Conservation (phyloP, 2,113 vertebrate species). For the Archilochus colubris region DNA sequence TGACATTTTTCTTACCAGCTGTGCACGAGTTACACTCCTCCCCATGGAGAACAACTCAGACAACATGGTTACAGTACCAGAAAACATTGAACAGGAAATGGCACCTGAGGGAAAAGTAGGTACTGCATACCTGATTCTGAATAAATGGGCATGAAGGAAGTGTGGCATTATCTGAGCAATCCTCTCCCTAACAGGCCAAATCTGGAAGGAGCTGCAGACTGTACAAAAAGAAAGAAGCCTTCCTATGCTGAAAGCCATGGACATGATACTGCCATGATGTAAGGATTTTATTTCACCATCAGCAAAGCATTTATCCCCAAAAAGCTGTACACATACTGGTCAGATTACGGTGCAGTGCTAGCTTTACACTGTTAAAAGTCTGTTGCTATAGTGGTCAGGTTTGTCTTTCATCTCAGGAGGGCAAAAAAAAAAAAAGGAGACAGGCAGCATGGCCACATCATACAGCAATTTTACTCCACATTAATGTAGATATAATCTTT, state of each 20-base stretch:
- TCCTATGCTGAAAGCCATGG: background rate
- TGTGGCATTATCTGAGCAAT: background rate
- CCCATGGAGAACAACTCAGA: background rate
- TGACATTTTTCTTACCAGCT: background rate
- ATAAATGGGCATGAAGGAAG: background rate
- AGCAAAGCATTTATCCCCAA: conserved; percentile 56
- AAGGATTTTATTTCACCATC: conserved; percentile 37
- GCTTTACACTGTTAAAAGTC: background rate
- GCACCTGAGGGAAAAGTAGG: conserved; percentile 39
- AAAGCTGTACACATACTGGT: conserved; percentile 46
- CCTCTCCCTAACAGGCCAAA: background rate
- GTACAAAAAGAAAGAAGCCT: background rate
- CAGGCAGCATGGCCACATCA: conserved; percentile 34
- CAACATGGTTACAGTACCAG: background rate
- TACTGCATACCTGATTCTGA: conserved; percentile 1
- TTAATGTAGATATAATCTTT: conserved; percentile 39
- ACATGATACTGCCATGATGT: background rate
- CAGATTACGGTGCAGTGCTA: conserved; percentile 15
- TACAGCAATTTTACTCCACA: conserved; percentile 29
- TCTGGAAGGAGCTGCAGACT: background rate
- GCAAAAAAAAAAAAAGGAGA: background rate
- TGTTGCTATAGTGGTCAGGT: conserved; percentile 27
- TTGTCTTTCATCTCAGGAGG: background rate
- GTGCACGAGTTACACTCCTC: background rate
- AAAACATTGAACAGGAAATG: background rate